Evolutionary conservation across 2,888 invertebrate genomes (phyloP).

Genomic region (Bursaphelenchus okinawaensis): DNA sequence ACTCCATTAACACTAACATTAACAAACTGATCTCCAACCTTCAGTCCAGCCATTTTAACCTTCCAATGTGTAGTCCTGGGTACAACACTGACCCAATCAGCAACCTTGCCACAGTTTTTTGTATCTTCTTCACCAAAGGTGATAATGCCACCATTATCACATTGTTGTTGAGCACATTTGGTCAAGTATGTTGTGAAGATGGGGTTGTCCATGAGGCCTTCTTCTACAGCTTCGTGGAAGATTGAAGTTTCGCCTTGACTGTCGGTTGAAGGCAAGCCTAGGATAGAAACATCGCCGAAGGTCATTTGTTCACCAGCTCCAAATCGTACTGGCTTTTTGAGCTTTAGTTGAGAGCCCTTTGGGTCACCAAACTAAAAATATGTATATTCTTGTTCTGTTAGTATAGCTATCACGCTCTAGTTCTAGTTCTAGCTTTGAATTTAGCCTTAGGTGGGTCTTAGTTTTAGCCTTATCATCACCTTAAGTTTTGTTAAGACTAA

Average conservation of each 20-base stretch:
- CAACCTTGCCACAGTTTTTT: neutral
- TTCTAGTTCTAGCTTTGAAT: too few species aligned
- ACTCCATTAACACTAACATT: neutral
- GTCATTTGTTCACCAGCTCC: conserved; percentile 9
- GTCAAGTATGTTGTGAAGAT: conserved; percentile 9
- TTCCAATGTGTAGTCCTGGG: conserved; percentile 4
- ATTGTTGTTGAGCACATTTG: neutral
- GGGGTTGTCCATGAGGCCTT: conserved; percentile 12
- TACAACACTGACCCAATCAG: neutral
- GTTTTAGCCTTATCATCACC: too few species aligned
- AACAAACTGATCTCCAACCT: neutral
- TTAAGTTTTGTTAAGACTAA: too few species aligned
- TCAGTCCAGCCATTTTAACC: neutral
- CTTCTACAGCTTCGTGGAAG: conserved; percentile 6
- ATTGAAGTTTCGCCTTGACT: conserved; percentile 1
- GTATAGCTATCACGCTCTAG: too few species aligned
- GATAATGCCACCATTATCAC: conserved; percentile 3
- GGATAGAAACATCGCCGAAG: neutral
- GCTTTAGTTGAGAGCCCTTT: neutral
- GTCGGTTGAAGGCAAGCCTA: conserved; percentile 8
- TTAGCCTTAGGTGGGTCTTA: too few species aligned
- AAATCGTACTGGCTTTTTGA: neutral
- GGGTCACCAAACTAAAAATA: conserved; percentile 10
- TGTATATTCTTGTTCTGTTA: too few species aligned
- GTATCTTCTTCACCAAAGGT: neutral